These are phyloP conservation scores for Octodon degus DNA, from an alignment of 2,113 vertebrate genomes.

Conservation along the genomic window DNA sequence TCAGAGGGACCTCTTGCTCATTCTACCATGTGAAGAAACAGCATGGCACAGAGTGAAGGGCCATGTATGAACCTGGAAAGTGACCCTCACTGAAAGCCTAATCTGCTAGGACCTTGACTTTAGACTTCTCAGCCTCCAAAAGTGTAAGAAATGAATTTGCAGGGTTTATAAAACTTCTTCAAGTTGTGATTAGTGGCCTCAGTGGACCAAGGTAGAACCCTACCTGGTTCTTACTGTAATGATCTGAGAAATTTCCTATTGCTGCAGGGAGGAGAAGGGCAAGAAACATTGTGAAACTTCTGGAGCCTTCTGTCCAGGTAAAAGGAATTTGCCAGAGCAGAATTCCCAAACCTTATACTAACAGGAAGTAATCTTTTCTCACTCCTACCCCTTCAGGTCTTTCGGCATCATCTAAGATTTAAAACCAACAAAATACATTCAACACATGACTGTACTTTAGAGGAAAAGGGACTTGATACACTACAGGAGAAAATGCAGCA, in stretches of 20 bases:
- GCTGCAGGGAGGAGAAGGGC: neutral
- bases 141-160: neutral
- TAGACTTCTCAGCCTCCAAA: neutral
- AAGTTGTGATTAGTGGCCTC: neutral
- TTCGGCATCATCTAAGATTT: neutral
- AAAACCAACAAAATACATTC: neutral
- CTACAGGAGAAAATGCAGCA: neutral
- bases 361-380: neutral
- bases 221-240: neutral
- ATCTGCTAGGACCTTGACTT: neutral
- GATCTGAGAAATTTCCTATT: neutral
- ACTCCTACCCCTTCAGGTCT: neutral
- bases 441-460: neutral
- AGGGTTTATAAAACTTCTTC: neutral
- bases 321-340: neutral
- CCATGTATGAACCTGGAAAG: no score
- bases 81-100: neutral
- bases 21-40: neutral
- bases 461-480: neutral
- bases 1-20: neutral
- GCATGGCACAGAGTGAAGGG: neutral
- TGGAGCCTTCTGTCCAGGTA: neutral
- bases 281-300: neutral
- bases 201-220: neutral
- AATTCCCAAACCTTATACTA: neutral